Evolutionary conservation across 2,797 vertebrate species (phyloP), one percentile per base, ranked within the genome.

Genomic region (Argentina silus): DNA sequence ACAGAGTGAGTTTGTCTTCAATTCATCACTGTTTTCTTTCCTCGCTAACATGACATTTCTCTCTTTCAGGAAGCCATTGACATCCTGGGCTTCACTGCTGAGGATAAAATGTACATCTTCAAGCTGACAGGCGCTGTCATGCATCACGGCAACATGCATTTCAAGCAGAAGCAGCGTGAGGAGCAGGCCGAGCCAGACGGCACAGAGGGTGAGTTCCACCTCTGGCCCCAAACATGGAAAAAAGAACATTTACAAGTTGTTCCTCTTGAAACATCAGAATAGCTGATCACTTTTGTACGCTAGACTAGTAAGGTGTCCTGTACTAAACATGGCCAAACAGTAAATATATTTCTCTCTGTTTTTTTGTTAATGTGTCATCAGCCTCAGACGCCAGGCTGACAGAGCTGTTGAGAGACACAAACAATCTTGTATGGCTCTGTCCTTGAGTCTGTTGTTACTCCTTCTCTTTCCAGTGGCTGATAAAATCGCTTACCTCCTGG

Each of bases 51-150:
- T 4, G 4, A 23, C 47, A 17, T 43, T 6, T 9, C 42, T 65
- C 53, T 72, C 43, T n/a, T 74, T 69, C 68, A 95, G 94, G 91
- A 78, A 48, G 90, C 92, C 79, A 90, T 92, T 83, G 76, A 94
- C 0, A 94, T 95, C 71, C 82, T 95, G 77, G 94, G 93, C 1
- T 95, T 94, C 81, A 89, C 11, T 47, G 0, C 74, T 74, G 94
- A 95, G 19, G 93, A 94, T 63, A 94, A 88, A 69, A 76, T 82
- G 5, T 86, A 90, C 56, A 94, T 53, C 51, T 17, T 1, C 51
- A 53, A 53, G 14, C 15, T 15, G 51, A 6, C 9, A 7, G 11
- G 17, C 3, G 14, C 21, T 23, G 57, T 23, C 6, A 5, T 23
- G 5, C 14, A 59, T 12, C 57, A 6, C 10, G 12, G 0, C 21